These are phyloP conservation scores for Loris lydekkerianus DNA, from an alignment of 2,797 vertebrate species.

Conservation along the genomic window DNA sequence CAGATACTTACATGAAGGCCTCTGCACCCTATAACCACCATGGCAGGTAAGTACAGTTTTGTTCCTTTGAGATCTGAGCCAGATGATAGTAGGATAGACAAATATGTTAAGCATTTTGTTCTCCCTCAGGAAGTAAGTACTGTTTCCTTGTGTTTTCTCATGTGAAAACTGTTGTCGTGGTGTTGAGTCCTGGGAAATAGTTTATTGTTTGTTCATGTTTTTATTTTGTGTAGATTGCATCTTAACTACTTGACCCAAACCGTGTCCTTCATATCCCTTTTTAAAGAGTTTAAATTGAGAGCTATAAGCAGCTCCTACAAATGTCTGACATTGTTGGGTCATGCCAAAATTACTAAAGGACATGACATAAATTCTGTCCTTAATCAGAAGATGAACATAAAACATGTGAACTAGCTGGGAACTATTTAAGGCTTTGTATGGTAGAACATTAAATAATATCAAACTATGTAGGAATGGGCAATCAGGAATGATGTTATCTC, in stretches of 20 bases:
- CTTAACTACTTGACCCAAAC: constrained; percentile 1
- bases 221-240: constrained; percentile 46
- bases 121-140: not conserved
- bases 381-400: not conserved
- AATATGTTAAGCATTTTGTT: not conserved
- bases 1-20: constrained; percentile 89
- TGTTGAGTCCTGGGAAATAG: constrained; percentile 34
- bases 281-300: not conserved
- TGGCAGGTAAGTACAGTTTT: constrained; percentile 87
- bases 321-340: not conserved
- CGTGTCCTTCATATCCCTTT: not conserved
- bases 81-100: not conserved
- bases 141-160: not conserved
- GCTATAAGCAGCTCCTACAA: not conserved
- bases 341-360: not conserved
- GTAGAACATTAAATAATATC: not conserved
- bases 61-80: constrained; percentile 7
- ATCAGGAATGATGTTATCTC: not conserved
- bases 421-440: not conserved
- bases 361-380: not conserved
- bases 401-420: not conserved
- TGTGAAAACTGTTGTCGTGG: not conserved
- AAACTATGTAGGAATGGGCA: not conserved
- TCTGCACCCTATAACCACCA: constrained; percentile 90
- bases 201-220: not conserved